Conservation (phyloP, 2,888 invertebrate species). For the Sturmia bella region DNA sequence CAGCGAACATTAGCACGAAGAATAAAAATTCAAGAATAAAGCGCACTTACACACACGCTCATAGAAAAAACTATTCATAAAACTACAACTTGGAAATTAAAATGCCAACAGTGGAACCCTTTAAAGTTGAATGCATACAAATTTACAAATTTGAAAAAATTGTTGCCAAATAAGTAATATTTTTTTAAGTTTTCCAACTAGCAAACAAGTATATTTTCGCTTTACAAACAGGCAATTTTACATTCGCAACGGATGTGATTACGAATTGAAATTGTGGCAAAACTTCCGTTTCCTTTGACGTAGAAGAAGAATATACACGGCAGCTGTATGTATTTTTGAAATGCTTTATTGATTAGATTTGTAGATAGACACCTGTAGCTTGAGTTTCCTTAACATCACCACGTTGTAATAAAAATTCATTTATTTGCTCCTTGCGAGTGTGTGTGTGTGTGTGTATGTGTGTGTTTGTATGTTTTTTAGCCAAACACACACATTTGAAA, state of each 20-base stretch:
- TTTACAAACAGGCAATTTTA: background rate
- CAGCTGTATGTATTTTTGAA: background rate
- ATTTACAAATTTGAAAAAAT: too few species aligned
- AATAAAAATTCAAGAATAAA: constrained; percentile 19
- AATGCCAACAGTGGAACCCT: constrained; percentile 34
- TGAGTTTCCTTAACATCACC: background rate
- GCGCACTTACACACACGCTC: too few species aligned
- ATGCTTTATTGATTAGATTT: constrained; percentile 51
- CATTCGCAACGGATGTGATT: constrained; percentile 1
- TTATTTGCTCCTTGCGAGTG: constrained; percentile 19
- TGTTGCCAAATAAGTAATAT: too few species aligned
- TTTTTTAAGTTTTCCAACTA: too few species aligned
- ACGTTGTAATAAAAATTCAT: constrained; percentile 36
- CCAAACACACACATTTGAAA: too few species aligned
- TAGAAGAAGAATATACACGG: background rate
- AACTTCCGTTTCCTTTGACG: constrained; percentile 25
- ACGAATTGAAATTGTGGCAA: constrained; percentile 13
- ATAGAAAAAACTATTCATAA: constrained; percentile 43
- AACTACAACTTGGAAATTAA: constrained; percentile 53
- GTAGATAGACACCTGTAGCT: constrained; percentile 52
- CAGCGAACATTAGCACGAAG: constrained; percentile 68
- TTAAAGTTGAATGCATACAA: too few species aligned
- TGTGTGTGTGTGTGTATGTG: constrained; percentile 4
- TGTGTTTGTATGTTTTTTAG: too few species aligned
- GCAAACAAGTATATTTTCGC: background rate